Evolutionary conservation across 1,140 invertebrate species (phyloP), one percentile per base, ranked within the genome.

Genomic region (Idris sp.): DNA sequence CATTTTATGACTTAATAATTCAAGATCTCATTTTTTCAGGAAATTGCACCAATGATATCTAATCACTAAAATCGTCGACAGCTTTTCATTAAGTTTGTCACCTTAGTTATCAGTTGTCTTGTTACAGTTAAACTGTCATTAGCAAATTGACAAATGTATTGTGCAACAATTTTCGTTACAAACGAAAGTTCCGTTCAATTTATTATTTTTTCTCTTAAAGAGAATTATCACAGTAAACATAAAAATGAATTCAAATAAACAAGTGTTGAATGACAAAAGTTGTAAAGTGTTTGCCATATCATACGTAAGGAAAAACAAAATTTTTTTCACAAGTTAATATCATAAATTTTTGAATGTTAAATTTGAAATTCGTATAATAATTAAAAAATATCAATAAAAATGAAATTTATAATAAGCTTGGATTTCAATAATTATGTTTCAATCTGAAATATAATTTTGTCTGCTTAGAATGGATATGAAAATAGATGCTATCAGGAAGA

Each of bases 401-500:
- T 22, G 2, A 22, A 22, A 2, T 22, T 22, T 22, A 22, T 6
- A 22, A 22, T 6, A 22, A 22, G 6, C 19, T 22, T 22, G 19
- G 6, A 22, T 22, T 22, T 4, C 2, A 22, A 22, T 4, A 22
- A 22, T 11, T n/a, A n/a, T n/a, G n/a, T n/a, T n/a, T n/a, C n/a
- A n/a, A 31, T 44, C 18, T 35, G 19, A 46, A 44, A 43, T 35
- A 53, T n/a, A 25, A 2, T 25, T 26, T 0, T 56, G 25, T 46
- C 11, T 56, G 15, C 35, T 46, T 38, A 53, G 26, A 75, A 49
- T 71, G 80, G 59, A 15, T 75, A 68, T 18, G 43, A 56, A 33
- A 83, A 83, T 18, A 72, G 78, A 38, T 77, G 64, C 1, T 81
- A 82, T 51, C 68, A 73, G 38, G 14, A 78, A 41, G 74, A 54